Base-by-base conservation (phyloP, 2,113 vertebrate species). In the Catharus minimus region DNA sequence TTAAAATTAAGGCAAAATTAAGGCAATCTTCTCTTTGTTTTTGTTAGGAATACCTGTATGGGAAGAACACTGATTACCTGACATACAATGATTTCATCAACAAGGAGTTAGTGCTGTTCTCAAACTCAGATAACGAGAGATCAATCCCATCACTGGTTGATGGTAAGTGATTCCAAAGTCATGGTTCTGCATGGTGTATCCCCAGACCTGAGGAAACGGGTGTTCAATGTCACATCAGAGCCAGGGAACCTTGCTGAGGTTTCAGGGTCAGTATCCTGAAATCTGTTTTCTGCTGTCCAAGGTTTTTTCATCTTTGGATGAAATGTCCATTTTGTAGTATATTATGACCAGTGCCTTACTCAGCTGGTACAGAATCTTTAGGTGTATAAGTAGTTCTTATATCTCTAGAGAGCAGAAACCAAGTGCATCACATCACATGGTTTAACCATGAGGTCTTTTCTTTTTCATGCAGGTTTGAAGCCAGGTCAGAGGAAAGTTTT, bases 401-500 rank as follows among this genome's bases (percentile, higher is more conserved):
- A 32, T n/a, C 39, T 62, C 64, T 33, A 18, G 50, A 57, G 57
- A 79, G 71, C 32, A 58, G 73, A 60, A 56, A 11, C 6, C 0
- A 58, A 69, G 12, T n/a, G 39, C 74, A 79, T 72, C 56, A 11
- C 20, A 4, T 33, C 23, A 18, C 28, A 3, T 0, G 0, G 44
- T 62, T 36, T 50, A 46, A 90, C 52, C 32, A 52, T 5, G 1
- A 62, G 19, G 13, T 44, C 16, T 50, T 61, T 67, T 90, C 33
- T 46, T 76, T 91, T 53, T 53, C 61, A 27, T 56, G 28, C 96
- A 99, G 99, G 99, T 92, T 92, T 99, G 92, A 99, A 99, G 94
- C 99, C 99, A 46, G 99, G 99, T 56, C 99, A 99, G 96, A 99
- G 99, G 94, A 99, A 99, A 88, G 99, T 99, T 89, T 57, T 99